phyloP scores from a whole-genome alignment of 2,113 vertebrate genomes.

The Menidia beryllina region DNA sequence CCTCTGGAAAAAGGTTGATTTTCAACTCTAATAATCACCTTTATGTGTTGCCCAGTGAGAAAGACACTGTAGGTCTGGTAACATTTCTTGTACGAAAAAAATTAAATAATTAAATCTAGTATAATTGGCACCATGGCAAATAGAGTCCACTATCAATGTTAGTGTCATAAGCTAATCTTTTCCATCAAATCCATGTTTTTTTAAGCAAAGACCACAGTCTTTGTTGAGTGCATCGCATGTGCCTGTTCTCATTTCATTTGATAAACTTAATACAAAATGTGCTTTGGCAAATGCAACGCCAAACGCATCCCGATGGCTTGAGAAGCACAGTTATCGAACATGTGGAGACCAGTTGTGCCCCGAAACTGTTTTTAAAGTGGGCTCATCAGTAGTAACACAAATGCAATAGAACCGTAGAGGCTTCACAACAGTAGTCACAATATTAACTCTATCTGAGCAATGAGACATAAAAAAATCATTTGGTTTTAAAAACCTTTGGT shows the following conservation, averaged over 20 bases:
- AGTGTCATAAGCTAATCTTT: no score
- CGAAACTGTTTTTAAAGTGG: neutral
- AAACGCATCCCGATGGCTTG: neutral
- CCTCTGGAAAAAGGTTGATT: no score
- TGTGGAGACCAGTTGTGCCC: neutral
- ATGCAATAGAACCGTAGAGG: neutral
- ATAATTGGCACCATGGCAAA: no score
- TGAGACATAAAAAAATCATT: no score
- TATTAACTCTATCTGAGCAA: neutral
- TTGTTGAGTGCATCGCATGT: no score
- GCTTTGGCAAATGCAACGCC: neutral
- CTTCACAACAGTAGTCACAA: neutral
- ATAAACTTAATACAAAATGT: neutral
- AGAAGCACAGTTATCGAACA: neutral
- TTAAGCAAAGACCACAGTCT: no score
- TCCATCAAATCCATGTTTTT: no score
- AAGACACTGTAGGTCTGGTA: neutral
- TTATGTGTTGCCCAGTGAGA: neutral
- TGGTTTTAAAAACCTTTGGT: no score
- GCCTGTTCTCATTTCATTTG: neutral
- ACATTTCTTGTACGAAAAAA: no score
- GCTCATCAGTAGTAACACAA: neutral
- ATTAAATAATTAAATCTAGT: no score
- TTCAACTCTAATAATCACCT: no score
- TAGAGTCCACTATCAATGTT: no score